Conservation (phyloP, 35 echinoderm and acorn worm genomes). For the Ophiothrix spiculata region DNA sequence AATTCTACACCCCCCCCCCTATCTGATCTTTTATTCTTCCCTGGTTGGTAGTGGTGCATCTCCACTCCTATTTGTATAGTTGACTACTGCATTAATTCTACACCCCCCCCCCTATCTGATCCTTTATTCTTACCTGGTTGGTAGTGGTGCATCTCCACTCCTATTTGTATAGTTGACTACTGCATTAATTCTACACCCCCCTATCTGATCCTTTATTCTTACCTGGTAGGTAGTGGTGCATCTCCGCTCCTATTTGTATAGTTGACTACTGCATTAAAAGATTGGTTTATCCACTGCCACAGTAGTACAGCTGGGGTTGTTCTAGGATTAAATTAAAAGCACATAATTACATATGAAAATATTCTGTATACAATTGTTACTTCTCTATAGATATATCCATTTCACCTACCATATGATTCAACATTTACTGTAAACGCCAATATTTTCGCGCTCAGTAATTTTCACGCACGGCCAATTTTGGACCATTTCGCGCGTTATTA, state of each 20-base stretch:
- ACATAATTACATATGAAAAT: too few relatives aligned
- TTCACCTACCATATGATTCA: too few relatives aligned
- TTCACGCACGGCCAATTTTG: too few relatives aligned
- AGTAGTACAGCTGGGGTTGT: slow-evolving; percentile 92
- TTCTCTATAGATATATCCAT: too few relatives aligned
- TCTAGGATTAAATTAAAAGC: slow-evolving; percentile 47
- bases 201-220: not conserved
- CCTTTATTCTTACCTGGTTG: not conserved
- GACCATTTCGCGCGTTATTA: too few relatives aligned
- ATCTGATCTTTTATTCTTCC: slow-evolving; percentile 23
- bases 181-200: not conserved
- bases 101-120: too few relatives aligned
- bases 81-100: slow-evolving; percentile 94
- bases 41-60: slow-evolving; percentile 73
- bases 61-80: slow-evolving; percentile 90
- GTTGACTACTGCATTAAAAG: slow-evolving; percentile 95
- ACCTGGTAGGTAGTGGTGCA: slow-evolving; percentile 76
- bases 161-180: not conserved
- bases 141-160: not conserved
- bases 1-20: too few relatives aligned
- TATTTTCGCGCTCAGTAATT: too few relatives aligned
- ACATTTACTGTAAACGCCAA: too few relatives aligned
- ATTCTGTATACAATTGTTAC: too few relatives aligned
- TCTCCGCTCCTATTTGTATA: slow-evolving; percentile 90
- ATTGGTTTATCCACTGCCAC: slow-evolving; percentile 99